Percentiles rank a stretch among this genome's conserved stretches.
phyloP scores from a whole-genome alignment of 2,797 vertebrate species.

The Rhynchotus rufescens region DNA sequence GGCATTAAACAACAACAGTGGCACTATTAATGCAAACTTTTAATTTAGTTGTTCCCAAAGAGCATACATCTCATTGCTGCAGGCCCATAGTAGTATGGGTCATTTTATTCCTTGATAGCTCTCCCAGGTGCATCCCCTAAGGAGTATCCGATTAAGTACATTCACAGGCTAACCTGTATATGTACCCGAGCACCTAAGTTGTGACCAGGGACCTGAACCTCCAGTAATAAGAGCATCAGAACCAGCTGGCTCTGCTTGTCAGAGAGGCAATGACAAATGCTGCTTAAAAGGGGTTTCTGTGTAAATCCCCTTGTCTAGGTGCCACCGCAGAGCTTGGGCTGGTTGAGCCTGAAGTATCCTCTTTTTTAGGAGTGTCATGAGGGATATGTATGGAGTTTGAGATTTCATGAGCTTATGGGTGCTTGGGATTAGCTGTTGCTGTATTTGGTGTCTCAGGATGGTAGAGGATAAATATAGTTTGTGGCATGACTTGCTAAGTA shows the following conservation, averaged over 20 bases:
- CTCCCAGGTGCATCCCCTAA: not conserved
- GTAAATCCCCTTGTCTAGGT: not conserved
- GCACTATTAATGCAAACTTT: constrained; percentile 27
- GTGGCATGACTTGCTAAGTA: not conserved
- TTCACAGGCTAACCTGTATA: not conserved
- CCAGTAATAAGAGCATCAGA: not conserved
- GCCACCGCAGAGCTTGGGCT: not conserved
- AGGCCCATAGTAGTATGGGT: not conserved
- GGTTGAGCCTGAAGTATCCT: not conserved
- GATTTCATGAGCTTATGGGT: not conserved
- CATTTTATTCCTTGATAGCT: not conserved
- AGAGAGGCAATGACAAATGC: not conserved
- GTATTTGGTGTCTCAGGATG: not conserved
- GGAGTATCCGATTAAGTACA: fast-evolving
- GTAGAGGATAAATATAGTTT: not conserved
- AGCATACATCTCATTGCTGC: not conserved
- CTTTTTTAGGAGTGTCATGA: not conserved
- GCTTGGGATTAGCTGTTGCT: not conserved
- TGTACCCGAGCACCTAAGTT: fast-evolving
- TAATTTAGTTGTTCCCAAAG: constrained; percentile 52
- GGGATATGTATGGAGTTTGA: too few relatives aligned
- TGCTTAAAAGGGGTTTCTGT: not conserved
- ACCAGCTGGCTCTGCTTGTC: not conserved
- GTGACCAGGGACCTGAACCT: not conserved
- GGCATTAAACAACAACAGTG: constrained; percentile 47